Percentiles rank a stretch among this genome's conserved stretches.
Conservation (phyloP, 2,113 vertebrate genomes). For the Stegastes partitus region DNA sequence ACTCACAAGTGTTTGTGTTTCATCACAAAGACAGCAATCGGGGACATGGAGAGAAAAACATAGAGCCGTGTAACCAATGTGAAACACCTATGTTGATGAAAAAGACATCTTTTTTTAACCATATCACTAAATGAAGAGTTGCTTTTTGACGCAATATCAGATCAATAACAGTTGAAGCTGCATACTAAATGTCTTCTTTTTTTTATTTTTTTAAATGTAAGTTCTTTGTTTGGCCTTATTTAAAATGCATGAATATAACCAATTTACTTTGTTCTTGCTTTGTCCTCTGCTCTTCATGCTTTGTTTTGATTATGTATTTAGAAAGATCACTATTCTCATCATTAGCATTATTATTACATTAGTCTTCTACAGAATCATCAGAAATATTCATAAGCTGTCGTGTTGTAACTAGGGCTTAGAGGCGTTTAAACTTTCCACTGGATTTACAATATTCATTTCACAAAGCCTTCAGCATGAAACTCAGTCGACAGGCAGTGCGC, state of each 20-base stretch:
- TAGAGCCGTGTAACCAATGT: not conserved
- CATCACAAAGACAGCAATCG: conserved; percentile 5
- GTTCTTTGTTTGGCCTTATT: not conserved
- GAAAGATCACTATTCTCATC: not conserved
- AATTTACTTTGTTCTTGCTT: not conserved
- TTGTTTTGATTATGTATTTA: not conserved
- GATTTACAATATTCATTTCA: conserved; percentile 49
- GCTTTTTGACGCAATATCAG: not conserved
- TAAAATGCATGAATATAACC: no score
- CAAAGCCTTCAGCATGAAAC: conserved; percentile 59
- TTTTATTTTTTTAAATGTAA: not conserved
- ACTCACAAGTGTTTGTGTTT: conserved; percentile 1
- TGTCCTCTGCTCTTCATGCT: not conserved
- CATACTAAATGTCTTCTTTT: not conserved
- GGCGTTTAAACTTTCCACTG: conserved; percentile 29
- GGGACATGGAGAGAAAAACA: not conserved
- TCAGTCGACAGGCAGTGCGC: conserved; percentile 50
- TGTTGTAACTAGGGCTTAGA: conserved; percentile 23
- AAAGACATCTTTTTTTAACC: no score
- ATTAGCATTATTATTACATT: not conserved
- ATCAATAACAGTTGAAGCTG: not conserved
- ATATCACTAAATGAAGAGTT: not conserved
- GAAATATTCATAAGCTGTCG: conserved; percentile 21
- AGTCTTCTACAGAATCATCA: conserved; percentile 14
- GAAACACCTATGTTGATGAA: not conserved